Base-by-base conservation (phyloP, 2,888 invertebrate species). In the Odontomyia ornata region DNA sequence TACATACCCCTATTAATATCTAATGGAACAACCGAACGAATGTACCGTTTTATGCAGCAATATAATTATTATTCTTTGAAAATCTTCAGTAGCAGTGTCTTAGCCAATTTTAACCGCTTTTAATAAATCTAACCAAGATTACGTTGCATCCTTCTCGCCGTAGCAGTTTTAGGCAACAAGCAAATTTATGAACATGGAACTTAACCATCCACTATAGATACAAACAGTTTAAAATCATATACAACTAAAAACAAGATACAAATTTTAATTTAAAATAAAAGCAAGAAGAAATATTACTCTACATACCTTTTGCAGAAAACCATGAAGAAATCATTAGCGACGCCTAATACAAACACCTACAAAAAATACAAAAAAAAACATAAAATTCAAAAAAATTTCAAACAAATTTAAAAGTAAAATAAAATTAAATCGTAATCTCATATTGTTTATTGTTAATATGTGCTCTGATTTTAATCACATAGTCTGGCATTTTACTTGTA, bases 131-230 rank as follows among this genome's bases (percentile, higher is more conserved):
- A 62, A 27, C 13, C 1, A 11, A n/a, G 13, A 62, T 28, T 60
- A 7, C 9, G 21, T 60, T 60, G 60, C 60, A 52, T 7, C 5
- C 27, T 60, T 25, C 21, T n/a, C n/a, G n/a, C n/a, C n/a, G 60
- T 15, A 27, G 62, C 4, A 62, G 15, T 57, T 57, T 18, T 36
- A 36, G 36, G 36, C 36, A 36, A 65, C 1, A 65, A 62, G 28
- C 5, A 62, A 25, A 18, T 36, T 36, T 36, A 52, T 52, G 18
- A 52, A 27, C 28, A 28, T 62, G 25, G 15, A 65, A 65, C 65
- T 36, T 36, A 65, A 65, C 65, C 65, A 65, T 65, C 65, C 65
- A 65, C 2, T 65, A 1, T 27, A 36, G n/a, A 36, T 36, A 65
- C 65, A 65, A 65, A 36, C 3, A 52, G 52, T 52, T 9, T 9